Evolutionary conservation across 2,113 vertebrate genomes (phyloP).

Genomic region (Ciconia stormi): DNA sequence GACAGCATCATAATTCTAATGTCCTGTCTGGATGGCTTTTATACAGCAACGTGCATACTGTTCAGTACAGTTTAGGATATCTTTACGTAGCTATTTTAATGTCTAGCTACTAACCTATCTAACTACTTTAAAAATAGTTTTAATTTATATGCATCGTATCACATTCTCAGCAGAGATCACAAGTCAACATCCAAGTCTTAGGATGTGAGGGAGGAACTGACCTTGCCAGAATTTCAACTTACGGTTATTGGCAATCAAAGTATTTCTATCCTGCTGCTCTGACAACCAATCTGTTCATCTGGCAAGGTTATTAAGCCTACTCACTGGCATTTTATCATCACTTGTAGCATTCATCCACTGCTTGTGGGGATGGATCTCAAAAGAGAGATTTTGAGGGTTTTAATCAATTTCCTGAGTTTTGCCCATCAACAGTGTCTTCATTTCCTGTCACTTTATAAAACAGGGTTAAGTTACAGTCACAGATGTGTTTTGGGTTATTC

Average conservation of each 20-base stretch:
- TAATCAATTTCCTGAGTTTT: conserved; percentile 29
- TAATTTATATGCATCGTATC: not conserved
- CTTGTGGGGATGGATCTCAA: not conserved
- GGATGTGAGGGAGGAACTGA: not conserved
- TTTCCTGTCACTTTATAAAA: conserved; percentile 49
- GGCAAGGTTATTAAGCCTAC: not conserved
- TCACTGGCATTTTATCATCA: not conserved
- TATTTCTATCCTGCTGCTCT: not conserved
- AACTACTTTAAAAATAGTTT: not conserved
- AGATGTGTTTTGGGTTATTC: not conserved
- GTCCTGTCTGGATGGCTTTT: not conserved
- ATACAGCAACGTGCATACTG: not conserved
- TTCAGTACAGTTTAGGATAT: not conserved
- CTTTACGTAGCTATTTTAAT: not conserved
- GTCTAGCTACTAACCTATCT: not conserved
- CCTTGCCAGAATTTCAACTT: not conserved
- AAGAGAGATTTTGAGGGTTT: conserved; percentile 1
- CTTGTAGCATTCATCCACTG: not conserved
- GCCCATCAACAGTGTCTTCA: conserved; percentile 23
- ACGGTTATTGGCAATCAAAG: not conserved
- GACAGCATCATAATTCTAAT: not conserved
- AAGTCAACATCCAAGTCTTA: not conserved
- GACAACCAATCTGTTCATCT: not conserved
- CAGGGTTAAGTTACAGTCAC: conserved; percentile 1
- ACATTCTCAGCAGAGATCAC: not conserved